Evolutionary conservation across 2,888 invertebrate genomes (phyloP).

Genomic region (Catocala sponsa): DNA sequence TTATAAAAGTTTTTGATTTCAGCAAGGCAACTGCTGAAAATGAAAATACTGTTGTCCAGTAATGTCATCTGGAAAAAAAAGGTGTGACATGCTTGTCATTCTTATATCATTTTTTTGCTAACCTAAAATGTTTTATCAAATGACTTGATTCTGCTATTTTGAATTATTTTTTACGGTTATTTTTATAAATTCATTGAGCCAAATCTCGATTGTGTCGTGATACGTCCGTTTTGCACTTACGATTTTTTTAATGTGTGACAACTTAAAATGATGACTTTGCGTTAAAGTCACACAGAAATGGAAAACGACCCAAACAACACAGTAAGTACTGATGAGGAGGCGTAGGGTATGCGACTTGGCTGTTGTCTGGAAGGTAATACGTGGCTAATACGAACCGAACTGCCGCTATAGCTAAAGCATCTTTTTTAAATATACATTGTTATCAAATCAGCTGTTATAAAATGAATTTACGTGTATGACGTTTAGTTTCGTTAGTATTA

Average conservation of each 20-base stretch:
- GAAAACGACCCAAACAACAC: slow-evolving; percentile 86
- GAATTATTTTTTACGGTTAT: slow-evolving; percentile 82
- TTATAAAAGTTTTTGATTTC: slow-evolving; percentile 71
- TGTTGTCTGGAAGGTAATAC: slow-evolving; percentile 2
- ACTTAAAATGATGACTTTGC: slow-evolving; percentile 82
- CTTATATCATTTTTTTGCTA: slow-evolving; percentile 86
- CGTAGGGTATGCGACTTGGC: slow-evolving; percentile 5
- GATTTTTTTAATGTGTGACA: slow-evolving; percentile 75
- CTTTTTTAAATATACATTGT: neutral
- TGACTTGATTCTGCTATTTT: slow-evolving; percentile 85
- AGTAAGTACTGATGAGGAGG: slow-evolving; percentile 70
- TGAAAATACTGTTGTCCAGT: slow-evolving; percentile 85
- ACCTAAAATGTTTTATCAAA: slow-evolving; percentile 88
- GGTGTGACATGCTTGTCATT: slow-evolving; percentile 87
- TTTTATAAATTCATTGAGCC: slow-evolving; percentile 83
- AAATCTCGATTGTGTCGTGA: slow-evolving; percentile 85
- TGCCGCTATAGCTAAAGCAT: neutral
- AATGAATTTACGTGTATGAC: too few species aligned
- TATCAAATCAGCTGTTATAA: neutral
- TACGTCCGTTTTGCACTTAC: slow-evolving; percentile 68
- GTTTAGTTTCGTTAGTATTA: too few species aligned
- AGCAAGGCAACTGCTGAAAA: slow-evolving; percentile 79
- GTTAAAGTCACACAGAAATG: slow-evolving; percentile 80
- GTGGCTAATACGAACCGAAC: neutral
- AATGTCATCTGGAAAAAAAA: slow-evolving; percentile 87